Evolutionary conservation across 2,888 invertebrate species (phyloP).

Genomic region (Fragum sueziense): DNA sequence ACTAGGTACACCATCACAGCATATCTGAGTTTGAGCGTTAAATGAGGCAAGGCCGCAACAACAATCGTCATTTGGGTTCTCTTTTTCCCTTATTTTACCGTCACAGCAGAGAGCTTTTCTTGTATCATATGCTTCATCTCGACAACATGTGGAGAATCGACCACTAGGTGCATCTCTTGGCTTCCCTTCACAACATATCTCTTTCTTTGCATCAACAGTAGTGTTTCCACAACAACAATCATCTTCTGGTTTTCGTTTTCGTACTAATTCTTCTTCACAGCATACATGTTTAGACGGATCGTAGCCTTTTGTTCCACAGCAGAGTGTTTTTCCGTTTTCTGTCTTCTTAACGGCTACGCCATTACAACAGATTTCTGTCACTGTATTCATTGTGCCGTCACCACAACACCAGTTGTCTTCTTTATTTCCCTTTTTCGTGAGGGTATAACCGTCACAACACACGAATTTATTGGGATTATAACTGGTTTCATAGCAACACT

Average conservation of each 20-base stretch:
- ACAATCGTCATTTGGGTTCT: slow-evolving; percentile 36
- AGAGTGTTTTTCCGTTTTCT: slow-evolving; percentile 29
- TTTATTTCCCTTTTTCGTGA: slow-evolving; percentile 34
- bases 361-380: slow-evolving; percentile 46
- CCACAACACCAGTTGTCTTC: slow-evolving; percentile 57
- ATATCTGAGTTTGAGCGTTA: slow-evolving; percentile 43
- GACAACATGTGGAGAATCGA: slow-evolving; percentile 46
- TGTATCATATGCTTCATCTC: slow-evolving; percentile 43
- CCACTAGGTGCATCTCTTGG: slow-evolving; percentile 30
- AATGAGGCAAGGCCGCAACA: slow-evolving; percentile 51
- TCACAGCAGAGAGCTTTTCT: slow-evolving; percentile 42
- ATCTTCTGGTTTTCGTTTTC: slow-evolving; percentile 42
- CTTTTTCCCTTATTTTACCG: slow-evolving; percentile 34
- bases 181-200: slow-evolving; percentile 53
- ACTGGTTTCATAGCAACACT: slow-evolving; percentile 43
- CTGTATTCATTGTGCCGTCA: slow-evolving; percentile 42
- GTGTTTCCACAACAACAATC: slow-evolving; percentile 53
- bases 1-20: slow-evolving; percentile 42
- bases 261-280: slow-evolving; percentile 35
- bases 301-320: slow-evolving; percentile 46
- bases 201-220: slow-evolving; percentile 44
- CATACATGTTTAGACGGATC: slow-evolving; percentile 41
- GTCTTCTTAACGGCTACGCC: slow-evolving; percentile 40
- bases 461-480: slow-evolving; percentile 47
- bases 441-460: slow-evolving; percentile 44